These are phyloP conservation scores for Molossus molossus DNA, from an alignment of 2,797 vertebrate species.

Conservation along the genomic window DNA sequence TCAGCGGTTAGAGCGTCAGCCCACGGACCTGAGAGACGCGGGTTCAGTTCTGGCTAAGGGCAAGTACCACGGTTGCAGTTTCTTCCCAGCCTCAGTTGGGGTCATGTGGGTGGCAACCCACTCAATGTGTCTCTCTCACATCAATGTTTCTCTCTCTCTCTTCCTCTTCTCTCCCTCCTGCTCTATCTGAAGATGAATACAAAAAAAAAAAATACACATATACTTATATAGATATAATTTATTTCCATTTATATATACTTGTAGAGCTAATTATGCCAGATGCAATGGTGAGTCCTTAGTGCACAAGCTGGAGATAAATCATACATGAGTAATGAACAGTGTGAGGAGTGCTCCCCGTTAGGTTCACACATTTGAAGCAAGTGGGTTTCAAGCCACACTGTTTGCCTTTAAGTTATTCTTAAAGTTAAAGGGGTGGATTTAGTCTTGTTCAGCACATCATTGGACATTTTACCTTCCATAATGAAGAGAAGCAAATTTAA, in stretches of 20 bases:
- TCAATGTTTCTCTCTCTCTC: too few relatives aligned
- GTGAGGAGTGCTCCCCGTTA: not conserved
- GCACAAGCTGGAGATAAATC: not conserved
- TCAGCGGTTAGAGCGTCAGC: too few relatives aligned
- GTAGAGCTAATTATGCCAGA: not conserved
- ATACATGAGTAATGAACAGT: not conserved
- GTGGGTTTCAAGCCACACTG: not conserved
- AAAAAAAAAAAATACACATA: not conserved
- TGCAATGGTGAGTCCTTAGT: not conserved
- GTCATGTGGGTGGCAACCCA: too few relatives aligned
- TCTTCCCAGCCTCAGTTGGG: too few relatives aligned
- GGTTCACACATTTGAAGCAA: not conserved
- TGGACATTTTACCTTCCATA: not conserved
- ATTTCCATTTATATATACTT: not conserved
- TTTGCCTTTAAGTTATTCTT: not conserved
- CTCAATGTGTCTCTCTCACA: too few relatives aligned
- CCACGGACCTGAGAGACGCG: too few relatives aligned
- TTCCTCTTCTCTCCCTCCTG: too few relatives aligned
- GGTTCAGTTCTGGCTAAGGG: too few relatives aligned
- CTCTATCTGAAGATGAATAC: too few relatives aligned
- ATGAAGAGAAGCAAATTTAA: conserved; percentile 56
- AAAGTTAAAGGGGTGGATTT: not conserved
- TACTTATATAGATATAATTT: conserved; percentile 21
- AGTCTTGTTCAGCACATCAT: not conserved
- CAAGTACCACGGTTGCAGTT: too few relatives aligned